phyloP scores from a whole-genome alignment of 1,140 invertebrate species.

The Sitobion miscanthi region DNA sequence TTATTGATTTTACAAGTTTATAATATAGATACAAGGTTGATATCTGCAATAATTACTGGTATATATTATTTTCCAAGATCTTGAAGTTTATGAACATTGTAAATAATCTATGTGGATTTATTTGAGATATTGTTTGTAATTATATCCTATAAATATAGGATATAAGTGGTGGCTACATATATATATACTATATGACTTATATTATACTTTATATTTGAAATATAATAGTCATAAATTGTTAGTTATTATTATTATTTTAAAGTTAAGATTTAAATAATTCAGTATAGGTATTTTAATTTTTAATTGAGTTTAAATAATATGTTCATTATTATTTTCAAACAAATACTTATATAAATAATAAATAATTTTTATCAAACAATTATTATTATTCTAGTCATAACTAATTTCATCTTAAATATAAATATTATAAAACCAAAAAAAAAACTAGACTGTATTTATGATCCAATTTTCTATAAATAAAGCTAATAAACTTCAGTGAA shows the following conservation, averaged over 20 bases:
- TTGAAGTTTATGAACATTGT: not conserved
- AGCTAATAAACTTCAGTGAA: slow-evolving; percentile 37
- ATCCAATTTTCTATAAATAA: slow-evolving; percentile 38
- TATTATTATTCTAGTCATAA: not conserved
- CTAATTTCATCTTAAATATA: not conserved
- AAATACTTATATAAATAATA: not conserved
- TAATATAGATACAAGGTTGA: not conserved
- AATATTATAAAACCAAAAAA: not conserved
- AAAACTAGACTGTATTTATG: not conserved
- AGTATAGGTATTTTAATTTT: not conserved
- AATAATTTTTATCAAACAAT: not conserved
- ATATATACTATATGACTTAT: too few relatives aligned
- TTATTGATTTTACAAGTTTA: not conserved
- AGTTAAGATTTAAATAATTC: not conserved
- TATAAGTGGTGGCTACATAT: too few relatives aligned
- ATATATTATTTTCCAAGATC: not conserved
- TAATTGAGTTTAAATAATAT: not conserved
- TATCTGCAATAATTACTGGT: not conserved
- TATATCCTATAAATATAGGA: not conserved
- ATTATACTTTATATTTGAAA: not conserved
- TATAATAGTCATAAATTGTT: not conserved
- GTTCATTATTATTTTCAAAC: not conserved
- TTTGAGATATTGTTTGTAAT: not conserved
- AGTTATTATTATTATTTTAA: not conserved
- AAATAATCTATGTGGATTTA: not conserved